These are phyloP conservation scores for Chionodraco myersi DNA, from an alignment of 2,113 vertebrate genomes.

Conservation along the genomic window DNA sequence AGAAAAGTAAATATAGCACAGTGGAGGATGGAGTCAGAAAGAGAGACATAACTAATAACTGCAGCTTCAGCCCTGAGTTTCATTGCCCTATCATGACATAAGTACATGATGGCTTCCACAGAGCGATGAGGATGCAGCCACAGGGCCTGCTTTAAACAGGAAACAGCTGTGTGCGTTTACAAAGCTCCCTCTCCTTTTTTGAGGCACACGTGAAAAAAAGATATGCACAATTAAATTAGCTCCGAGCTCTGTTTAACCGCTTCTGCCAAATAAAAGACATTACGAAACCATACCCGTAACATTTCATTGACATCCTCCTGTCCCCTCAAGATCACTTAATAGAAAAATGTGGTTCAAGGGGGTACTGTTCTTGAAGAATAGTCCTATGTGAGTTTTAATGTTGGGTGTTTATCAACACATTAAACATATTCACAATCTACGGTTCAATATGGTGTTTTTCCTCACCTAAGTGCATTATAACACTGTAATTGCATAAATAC, in stretches of 20 bases:
- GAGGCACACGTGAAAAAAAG: slow-evolving; percentile 59
- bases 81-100: slow-evolving; percentile 48
- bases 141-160: slow-evolving; percentile 55
- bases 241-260: slow-evolving; percentile 44
- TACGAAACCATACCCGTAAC: slow-evolving; percentile 20
- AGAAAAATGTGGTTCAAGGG: slow-evolving; percentile 17
- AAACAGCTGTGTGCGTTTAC: slow-evolving; percentile 67
- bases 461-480: slow-evolving; percentile 28
- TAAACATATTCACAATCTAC: slow-evolving; percentile 5
- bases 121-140: slow-evolving; percentile 48
- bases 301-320: slow-evolving; percentile 27
- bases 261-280: slow-evolving; percentile 56
- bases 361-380: slow-evolving; percentile 6
- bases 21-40: slow-evolving; percentile 9
- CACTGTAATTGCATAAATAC: slow-evolving; percentile 19
- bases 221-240: slow-evolving; percentile 62
- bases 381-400: slow-evolving; percentile 6
- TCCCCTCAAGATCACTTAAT: slow-evolving; percentile 35
- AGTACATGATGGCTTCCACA: slow-evolving; percentile 54
- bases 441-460: slow-evolving; percentile 11
- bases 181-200: slow-evolving; percentile 38
- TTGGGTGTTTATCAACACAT: slow-evolving; percentile 1
- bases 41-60: slow-evolving; percentile 40
- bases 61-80: slow-evolving; percentile 34
- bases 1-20: slow-evolving; percentile 3